phyloP scores from a whole-genome alignment of 2,888 invertebrate species.

The Sphaeridia pumilis region DNA sequence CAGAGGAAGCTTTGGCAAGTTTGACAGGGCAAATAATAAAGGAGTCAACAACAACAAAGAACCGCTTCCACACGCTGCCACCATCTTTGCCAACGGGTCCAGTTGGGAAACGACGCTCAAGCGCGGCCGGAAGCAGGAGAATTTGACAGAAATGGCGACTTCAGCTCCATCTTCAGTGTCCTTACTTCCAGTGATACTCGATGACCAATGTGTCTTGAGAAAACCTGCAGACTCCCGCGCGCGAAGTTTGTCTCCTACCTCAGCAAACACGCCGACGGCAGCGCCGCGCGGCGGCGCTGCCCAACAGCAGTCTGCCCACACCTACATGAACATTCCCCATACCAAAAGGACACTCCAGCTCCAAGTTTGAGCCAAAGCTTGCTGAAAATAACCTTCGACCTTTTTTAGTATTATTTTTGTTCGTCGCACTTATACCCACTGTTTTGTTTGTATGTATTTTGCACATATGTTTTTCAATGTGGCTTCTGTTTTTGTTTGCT shows the following conservation, averaged over 20 bases:
- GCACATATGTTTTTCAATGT: too few relatives aligned
- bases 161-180: not conserved
- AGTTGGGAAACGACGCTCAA: not conserved
- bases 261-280: constrained; percentile 24
- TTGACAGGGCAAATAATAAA: not conserved
- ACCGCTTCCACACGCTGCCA: not conserved
- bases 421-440: not conserved
- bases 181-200: not conserved
- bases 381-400: too few relatives aligned
- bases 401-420: not conserved
- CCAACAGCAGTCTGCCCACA: constrained; percentile 38
- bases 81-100: not conserved
- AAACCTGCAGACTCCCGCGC: not conserved
- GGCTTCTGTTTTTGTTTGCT: not conserved
- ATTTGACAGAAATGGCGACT: not conserved
- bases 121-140: not conserved
- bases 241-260: not conserved
- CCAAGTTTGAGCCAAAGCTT: too few relatives aligned
- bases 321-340: constrained; percentile 47
- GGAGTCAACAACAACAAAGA: not conserved
- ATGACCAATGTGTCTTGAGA: not conserved
- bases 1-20: constrained; percentile 18
- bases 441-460: too few relatives aligned
- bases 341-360: constrained; percentile 41
- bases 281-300: constrained; percentile 35